Evolutionary conservation across 2,888 invertebrate genomes (phyloP).

Genomic region (Idaea straminata): DNA sequence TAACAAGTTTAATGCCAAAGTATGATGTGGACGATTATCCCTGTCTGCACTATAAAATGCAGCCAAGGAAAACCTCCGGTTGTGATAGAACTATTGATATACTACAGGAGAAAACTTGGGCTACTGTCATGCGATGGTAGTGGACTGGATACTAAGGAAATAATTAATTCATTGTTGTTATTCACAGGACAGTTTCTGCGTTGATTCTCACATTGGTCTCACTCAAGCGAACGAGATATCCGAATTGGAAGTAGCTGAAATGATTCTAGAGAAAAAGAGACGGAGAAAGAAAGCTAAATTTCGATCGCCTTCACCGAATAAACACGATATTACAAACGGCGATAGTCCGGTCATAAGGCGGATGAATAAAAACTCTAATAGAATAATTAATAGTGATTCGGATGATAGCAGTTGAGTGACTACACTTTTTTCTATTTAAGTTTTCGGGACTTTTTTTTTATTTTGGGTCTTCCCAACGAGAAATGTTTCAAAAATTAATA

Average conservation of each 20-base stretch:
- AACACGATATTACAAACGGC: slow-evolving; percentile 23
- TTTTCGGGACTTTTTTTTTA: too few relatives aligned
- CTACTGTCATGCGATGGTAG: too few relatives aligned
- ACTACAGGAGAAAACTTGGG: too few relatives aligned
- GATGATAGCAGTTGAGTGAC: slow-evolving; percentile 55
- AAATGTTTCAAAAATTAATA: too few relatives aligned
- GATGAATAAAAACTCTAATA: slow-evolving; percentile 47
- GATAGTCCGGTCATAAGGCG: slow-evolving; percentile 58
- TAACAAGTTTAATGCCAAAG: too few relatives aligned
- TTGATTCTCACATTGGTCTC: slow-evolving; percentile 78
- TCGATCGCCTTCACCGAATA: slow-evolving; percentile 19
- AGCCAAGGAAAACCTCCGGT: too few relatives aligned
- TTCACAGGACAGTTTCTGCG: slow-evolving; percentile 83
- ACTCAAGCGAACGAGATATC: slow-evolving; percentile 71
- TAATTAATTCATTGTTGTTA: neutral
- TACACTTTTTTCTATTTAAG: neutral
- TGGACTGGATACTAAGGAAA: neutral
- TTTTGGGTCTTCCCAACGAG: too few relatives aligned
- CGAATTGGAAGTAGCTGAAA: slow-evolving; percentile 83
- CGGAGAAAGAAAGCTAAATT: slow-evolving; percentile 36
- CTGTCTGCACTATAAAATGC: too few relatives aligned
- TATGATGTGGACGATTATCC: too few relatives aligned
- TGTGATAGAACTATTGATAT: too few relatives aligned
- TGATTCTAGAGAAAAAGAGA: slow-evolving; percentile 61
- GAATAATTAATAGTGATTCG: slow-evolving; percentile 68